Conservation (phyloP, 2,888 invertebrate species). For the Tetheella fluctuosa region DNA sequence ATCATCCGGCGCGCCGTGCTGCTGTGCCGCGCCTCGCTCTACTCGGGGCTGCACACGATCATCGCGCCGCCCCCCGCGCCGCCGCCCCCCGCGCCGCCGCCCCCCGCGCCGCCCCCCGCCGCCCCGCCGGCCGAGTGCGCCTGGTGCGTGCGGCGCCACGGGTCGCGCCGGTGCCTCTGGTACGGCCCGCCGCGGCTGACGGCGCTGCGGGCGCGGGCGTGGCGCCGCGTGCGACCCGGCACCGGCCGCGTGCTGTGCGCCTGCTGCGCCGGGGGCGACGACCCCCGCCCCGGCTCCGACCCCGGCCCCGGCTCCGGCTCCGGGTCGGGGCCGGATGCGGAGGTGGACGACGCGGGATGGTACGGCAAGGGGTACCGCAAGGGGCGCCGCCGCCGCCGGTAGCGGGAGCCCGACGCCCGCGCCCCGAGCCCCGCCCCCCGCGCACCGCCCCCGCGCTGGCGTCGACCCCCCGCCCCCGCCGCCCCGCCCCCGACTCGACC, state of each 20-base stretch:
- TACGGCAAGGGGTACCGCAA: constrained; percentile 95
- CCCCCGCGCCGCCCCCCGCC: not conserved
- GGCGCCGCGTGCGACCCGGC: constrained; percentile 74
- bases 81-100: constrained; percentile 26
- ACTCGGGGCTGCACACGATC: constrained; percentile 86
- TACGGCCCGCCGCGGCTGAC: constrained; percentile 78
- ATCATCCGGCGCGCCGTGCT: constrained; percentile 76
- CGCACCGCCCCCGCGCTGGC: constrained; percentile 14
- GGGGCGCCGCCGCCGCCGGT: constrained; percentile 83
- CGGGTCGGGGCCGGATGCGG: constrained; percentile 24
- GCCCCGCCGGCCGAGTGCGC: constrained; percentile 50
- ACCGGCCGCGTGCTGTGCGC: constrained; percentile 87
- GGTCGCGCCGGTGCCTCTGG: constrained; percentile 71
- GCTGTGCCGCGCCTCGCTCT: constrained; percentile 75
- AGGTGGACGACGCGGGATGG: constrained; percentile 86
- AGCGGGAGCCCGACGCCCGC: constrained; percentile 44
- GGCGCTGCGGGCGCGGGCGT: constrained; percentile 49
- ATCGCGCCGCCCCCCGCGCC: constrained; percentile 65
- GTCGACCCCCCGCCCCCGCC: constrained; percentile 15
- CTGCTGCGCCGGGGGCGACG: constrained; percentile 78
- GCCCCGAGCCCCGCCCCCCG: too few relatives aligned
- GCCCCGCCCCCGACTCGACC: too few relatives aligned
- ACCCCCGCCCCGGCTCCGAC: constrained; percentile 64
- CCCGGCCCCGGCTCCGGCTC: constrained; percentile 53
- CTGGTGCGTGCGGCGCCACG: constrained; percentile 60